Conservation (phyloP, 2,797 vertebrate genomes). For the Eulemur albifrons region DNA sequence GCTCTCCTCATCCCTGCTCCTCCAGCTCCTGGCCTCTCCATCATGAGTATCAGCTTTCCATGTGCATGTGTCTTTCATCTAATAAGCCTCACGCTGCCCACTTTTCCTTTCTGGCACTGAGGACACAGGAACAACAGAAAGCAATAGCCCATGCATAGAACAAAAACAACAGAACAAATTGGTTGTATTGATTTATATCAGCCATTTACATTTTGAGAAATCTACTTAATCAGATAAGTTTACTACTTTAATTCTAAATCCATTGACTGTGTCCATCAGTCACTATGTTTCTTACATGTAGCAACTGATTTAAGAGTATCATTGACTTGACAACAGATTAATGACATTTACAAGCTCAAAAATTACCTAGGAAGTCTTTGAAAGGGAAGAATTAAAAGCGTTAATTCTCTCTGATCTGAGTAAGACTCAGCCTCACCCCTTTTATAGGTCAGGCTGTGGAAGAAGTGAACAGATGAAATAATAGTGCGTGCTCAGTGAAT, state of each 20-base stretch:
- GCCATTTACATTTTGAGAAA: not conserved
- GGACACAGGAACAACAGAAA: not conserved
- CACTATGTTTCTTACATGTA: not conserved
- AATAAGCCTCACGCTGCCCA: not conserved
- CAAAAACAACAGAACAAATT: not conserved
- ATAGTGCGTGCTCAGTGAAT: accelerated
- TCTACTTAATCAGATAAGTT: not conserved
- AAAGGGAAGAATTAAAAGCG: not conserved
- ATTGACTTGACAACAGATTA: not conserved
- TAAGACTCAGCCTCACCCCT: not conserved
- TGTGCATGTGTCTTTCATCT: not conserved
- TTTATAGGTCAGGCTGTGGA: not conserved
- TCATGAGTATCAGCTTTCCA: not conserved
- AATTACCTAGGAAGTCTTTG: not conserved
- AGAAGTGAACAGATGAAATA: not conserved
- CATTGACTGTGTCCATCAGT: not conserved
- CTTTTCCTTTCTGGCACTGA: not conserved
- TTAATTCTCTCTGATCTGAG: not conserved
- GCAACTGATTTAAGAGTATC: not conserved
- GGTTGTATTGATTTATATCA: not conserved
- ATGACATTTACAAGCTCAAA: not conserved
- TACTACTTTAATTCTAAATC: not conserved
- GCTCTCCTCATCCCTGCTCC: not conserved
- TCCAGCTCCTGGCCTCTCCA: not conserved
- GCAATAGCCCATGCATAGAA: not conserved